A percentile compares a stretch with the other conserved stretches of the same genome.
These are phyloP conservation scores for Zaprionus bogoriensis DNA, from an alignment of 2,888 invertebrate species.

Conservation along the genomic window DNA sequence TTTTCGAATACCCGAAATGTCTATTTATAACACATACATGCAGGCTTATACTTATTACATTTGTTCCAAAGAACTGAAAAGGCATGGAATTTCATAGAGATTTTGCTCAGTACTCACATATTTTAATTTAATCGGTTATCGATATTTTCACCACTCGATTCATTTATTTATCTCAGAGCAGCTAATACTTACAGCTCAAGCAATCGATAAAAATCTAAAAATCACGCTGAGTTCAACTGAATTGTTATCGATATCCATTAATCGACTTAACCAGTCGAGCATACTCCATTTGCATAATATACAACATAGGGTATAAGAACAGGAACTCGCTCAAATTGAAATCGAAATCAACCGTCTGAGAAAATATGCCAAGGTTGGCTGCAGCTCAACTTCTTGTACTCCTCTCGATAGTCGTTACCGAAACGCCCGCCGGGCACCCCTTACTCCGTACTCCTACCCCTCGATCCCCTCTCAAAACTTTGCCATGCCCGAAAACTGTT, in stretches of 20 bases:
- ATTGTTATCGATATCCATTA: neutral
- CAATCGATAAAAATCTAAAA: too few species aligned
- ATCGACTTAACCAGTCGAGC: neutral
- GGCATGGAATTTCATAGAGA: neutral
- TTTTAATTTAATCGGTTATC: neutral
- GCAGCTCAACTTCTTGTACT: neutral
- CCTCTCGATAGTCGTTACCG: neutral
- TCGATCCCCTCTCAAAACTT: slow-evolving; percentile 12
- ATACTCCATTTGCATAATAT: neutral
- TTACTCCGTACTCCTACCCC: neutral
- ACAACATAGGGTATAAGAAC: too few species aligned
- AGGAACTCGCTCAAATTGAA: neutral
- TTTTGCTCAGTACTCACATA: neutral
- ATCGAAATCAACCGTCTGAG: neutral
- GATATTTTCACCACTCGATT: too few species aligned
- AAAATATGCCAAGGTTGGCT: neutral
- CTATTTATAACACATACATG: too few species aligned
- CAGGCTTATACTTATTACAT: too few species aligned
- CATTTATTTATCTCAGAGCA: too few species aligned
- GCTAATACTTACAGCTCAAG: too few species aligned
- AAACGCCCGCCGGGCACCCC: neutral
- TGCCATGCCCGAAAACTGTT: slow-evolving; percentile 31
- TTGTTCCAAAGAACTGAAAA: too few species aligned
- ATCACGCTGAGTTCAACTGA: too few species aligned
- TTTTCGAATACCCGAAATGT: too few species aligned